Base-by-base conservation (phyloP, 1,140 invertebrate genomes). In the Procambarus clarkii region DNA sequence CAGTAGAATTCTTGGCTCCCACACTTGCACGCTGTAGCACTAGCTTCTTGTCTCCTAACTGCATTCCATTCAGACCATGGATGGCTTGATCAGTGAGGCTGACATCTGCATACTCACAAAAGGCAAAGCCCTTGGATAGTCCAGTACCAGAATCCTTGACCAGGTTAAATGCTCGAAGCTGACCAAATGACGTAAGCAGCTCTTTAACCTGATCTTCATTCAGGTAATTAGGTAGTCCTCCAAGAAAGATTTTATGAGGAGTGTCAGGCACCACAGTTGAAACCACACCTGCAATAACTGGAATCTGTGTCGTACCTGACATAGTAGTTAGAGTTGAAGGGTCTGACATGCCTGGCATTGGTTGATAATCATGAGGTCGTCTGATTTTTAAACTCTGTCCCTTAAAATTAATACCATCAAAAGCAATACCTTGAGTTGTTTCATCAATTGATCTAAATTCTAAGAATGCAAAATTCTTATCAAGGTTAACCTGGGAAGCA, bases 381-480 rank as follows among this genome's bases (percentile, higher is more conserved):
- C 99, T 96, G 92, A 99, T 99, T 96, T 99, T 99, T 93, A 99
- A 96, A 95, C 98, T 99, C 94, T 99, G 99, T 64, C 99, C 99
- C 95, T 99, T 99, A 94, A 99, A 99, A 95, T 99, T 99, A 92
- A 99, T 99, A 54, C 99, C 99, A 96, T 99, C 99, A 95, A 99
- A 99, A 74, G 99, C 99, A 98, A 99, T 99, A 9, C 99, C 99
- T 94, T 99, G 98, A 50, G 99, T 99, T n/a, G 99, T 99, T 95
- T 99, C 99, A 95, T 99, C 99, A 94, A 99, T 99, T 11, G 99
- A 99, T 93, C 95, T 95, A 95, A 99, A 98, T 95, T 99, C 99
- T 91, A 99, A 96, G 95, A 99, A 99, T 94, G 99, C 99, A 96
- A 99, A 99, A 95, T 99, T 99, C 95, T 99, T 99, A 95, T 99